Base-by-base conservation (phyloP, 2,888 invertebrate species). In the Tiliacea citrago region DNA sequence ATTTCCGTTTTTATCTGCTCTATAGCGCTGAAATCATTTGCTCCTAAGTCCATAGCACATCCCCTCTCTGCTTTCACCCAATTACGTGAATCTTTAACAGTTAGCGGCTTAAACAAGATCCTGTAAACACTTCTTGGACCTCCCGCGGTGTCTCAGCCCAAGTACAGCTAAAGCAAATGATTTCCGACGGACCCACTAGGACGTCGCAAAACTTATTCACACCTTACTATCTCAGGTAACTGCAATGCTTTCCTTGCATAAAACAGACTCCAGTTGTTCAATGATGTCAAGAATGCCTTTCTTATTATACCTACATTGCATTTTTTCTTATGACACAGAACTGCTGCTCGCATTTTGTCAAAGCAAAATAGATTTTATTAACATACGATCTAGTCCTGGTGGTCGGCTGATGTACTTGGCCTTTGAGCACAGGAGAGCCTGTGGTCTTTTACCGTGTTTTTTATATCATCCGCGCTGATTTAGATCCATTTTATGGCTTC, bases 51-150 rank as follows among this genome's bases (percentile, higher is more conserved):
- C 18, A 29, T 47, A 39, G 13, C 21, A 42, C n/a, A 13, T 6
- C 18, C 49, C 47, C 49, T 24, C 18, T 71, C 73, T n/a, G n/a
- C 42, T 16, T 80, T 61, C 24, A 42, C 35, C 16, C 18, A 60
- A 80, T 24, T 29, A 42, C 16, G 29, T 29, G 39, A 29, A 55
- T 62, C 24, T 42, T 73, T 21, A 80, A 76, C 57, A 73, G 42
- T n/a, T 55, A 24, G 29, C 35, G 29, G 61, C n/a, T 35, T n/a
- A 16, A 80, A 79, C 47, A 71, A 79, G 73, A 62, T 73, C 55
- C 73, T 72, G 55, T 62, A 49, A 76, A 49, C 61, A 62, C 53
- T 57, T 49, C 79, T 79, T 80, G 42, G 81, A 79, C 61, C 73
- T 73, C 61, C 73, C 62, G 21, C 62, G 16, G 49, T 21, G 80